Evolutionary conservation across 2,888 invertebrate species (phyloP).

Genomic region (Ectropis crepuscularia): DNA sequence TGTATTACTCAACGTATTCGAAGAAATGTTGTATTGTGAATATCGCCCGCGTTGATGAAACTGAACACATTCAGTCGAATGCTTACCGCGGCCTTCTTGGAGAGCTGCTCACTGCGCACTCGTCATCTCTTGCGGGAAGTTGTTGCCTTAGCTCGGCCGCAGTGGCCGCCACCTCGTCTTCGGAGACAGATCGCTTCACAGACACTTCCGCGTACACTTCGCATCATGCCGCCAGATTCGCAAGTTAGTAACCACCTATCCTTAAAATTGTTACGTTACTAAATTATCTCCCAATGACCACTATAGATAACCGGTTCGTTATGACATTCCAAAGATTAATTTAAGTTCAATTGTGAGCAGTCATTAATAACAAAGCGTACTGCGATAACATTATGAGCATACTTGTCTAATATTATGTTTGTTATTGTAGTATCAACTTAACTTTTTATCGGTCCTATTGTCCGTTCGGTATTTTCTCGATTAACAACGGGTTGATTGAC

Average conservation of each 20-base stretch:
- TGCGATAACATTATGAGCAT: slow-evolving; percentile 53
- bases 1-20: slow-evolving; percentile 67
- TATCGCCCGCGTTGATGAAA: slow-evolving; percentile 57
- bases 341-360: slow-evolving; percentile 51
- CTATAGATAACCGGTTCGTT: slow-evolving; percentile 39
- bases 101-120: slow-evolving; percentile 57
- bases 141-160: slow-evolving; percentile 37
- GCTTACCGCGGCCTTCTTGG: slow-evolving; percentile 76
- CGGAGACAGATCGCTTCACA: slow-evolving; percentile 21
- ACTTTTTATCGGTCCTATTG: slow-evolving; percentile 67
- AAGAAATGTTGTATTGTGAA: slow-evolving; percentile 59
- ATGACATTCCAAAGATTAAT: slow-evolving; percentile 48
- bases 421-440: slow-evolving; percentile 54
- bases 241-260: slow-evolving; percentile 51
- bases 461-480: slow-evolving; percentile 65
- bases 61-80: slow-evolving; percentile 69
- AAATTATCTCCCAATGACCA: slow-evolving; percentile 28
- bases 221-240: slow-evolving; percentile 46
- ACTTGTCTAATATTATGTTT: slow-evolving; percentile 53
- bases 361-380: slow-evolving; percentile 55
- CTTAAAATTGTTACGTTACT: slow-evolving; percentile 4
- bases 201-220: slow-evolving; percentile 23
- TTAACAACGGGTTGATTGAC: slow-evolving; percentile 66
- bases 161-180: slow-evolving; percentile 27
- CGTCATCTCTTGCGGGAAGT: slow-evolving; percentile 58